Evolutionary conservation across 1,140 invertebrate species (phyloP).

Genomic region (Homalodisca vitripennis): DNA sequence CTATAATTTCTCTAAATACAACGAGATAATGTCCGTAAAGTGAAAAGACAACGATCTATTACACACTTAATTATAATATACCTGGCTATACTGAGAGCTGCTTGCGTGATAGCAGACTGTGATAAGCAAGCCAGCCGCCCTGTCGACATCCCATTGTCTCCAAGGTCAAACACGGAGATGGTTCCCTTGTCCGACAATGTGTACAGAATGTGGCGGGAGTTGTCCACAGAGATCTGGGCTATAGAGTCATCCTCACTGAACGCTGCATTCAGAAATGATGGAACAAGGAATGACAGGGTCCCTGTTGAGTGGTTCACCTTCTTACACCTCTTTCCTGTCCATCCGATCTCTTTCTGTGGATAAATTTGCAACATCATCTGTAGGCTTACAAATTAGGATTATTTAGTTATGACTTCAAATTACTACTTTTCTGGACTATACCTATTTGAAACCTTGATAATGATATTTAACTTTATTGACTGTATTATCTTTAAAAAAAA

Average conservation of each 20-base stretch:
- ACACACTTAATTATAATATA: no score
- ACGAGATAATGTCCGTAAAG: no score
- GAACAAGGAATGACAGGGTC: constrained; percentile 82
- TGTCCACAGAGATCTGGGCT: constrained; percentile 87
- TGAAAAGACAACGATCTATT: no score
- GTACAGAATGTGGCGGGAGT: constrained; percentile 87
- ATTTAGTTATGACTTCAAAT: no score
- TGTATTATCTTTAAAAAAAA: background rate
- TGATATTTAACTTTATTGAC: background rate
- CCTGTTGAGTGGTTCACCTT: constrained; percentile 94
- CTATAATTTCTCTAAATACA: no score
- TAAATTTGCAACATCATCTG: constrained; percentile 24
- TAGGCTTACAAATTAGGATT: no score
- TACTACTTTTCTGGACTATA: no score
- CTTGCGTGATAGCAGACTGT: constrained; percentile 73
- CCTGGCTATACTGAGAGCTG: constrained; percentile 77
- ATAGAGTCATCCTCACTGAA: constrained; percentile 87
- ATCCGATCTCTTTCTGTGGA: constrained; percentile 73
- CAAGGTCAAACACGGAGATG: constrained; percentile 88
- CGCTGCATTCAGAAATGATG: constrained; percentile 84
- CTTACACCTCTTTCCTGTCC: constrained; percentile 94
- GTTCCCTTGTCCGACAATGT: constrained; percentile 80
- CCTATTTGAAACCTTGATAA: no score
- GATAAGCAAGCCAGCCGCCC: constrained; percentile 72
- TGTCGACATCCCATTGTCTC: constrained; percentile 70